phyloP scores from a whole-genome alignment of 2,113 vertebrate species.

The Sylvia atricapilla region DNA sequence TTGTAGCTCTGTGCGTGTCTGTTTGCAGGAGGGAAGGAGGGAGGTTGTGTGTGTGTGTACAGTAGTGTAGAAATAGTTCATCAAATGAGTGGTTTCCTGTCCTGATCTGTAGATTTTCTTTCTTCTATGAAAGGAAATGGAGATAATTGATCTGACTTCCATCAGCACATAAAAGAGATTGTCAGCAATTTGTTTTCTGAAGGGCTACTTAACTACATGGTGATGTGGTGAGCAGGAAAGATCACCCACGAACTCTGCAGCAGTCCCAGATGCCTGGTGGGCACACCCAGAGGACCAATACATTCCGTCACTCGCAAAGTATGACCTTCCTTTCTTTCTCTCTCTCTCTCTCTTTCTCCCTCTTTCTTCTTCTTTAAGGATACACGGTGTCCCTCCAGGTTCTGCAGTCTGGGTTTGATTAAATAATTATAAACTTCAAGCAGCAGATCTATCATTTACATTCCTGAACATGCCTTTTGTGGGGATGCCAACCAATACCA shows the following conservation, averaged over 20 bases:
- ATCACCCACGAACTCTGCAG: neutral
- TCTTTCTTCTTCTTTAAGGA: slow-evolving; percentile 39
- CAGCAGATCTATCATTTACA: slow-evolving; percentile 75
- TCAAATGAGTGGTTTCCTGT: slow-evolving; percentile 61
- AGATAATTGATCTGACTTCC: slow-evolving; percentile 58
- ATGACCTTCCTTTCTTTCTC: slow-evolving; percentile 39
- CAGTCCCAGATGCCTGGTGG: neutral
- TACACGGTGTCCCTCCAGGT: slow-evolving; percentile 61
- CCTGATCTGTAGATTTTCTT: slow-evolving; percentile 46
- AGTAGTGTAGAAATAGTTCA: slow-evolving; percentile 42
- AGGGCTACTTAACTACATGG: neutral
- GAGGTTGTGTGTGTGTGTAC: neutral
- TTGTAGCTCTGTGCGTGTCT: neutral
- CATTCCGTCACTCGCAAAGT: neutral
- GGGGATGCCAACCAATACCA: slow-evolving; percentile 69
- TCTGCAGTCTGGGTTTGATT: slow-evolving; percentile 75
- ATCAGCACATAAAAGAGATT: slow-evolving; percentile 35
- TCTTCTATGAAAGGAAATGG: slow-evolving; percentile 50
- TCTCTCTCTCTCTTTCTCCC: neutral
- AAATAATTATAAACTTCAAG: slow-evolving; percentile 75
- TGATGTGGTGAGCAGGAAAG: neutral
- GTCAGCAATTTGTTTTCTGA: slow-evolving; percentile 19
- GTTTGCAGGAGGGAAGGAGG: neutral
- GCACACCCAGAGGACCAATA: slow-evolving; percentile 12
- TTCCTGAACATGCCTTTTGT: slow-evolving; percentile 73